Percentiles rank a stretch among this genome's conserved stretches.
Evolutionary conservation across 1,140 invertebrate species (phyloP).

Genomic region (Lethrus apterus): DNA sequence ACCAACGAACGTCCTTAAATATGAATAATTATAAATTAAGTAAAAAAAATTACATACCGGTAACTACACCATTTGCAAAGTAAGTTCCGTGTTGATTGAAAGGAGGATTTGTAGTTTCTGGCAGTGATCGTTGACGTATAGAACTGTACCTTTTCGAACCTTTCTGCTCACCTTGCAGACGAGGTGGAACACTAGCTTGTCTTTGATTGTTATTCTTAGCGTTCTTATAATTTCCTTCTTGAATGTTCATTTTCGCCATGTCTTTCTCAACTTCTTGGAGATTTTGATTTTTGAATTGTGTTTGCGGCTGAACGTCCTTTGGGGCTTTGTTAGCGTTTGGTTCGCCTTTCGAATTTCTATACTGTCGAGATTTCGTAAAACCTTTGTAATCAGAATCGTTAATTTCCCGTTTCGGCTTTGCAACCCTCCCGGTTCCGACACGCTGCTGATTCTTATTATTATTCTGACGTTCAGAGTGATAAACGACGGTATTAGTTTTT

Average conservation of each 20-base stretch:
- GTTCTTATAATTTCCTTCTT: slow-evolving; percentile 34
- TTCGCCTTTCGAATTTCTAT: slow-evolving; percentile 24
- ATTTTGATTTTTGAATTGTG: slow-evolving; percentile 29
- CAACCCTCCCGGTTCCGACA: slow-evolving; percentile 31
- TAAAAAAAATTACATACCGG: not conserved
- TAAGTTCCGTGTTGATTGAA: slow-evolving; percentile 24
- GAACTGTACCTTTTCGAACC: slow-evolving; percentile 50
- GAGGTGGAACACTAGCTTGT: slow-evolving; percentile 43
- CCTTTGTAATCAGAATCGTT: slow-evolving; percentile 36
- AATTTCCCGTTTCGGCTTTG: slow-evolving; percentile 32
- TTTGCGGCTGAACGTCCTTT: slow-evolving; percentile 41
- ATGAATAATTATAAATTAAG: not conserved
- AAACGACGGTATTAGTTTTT: too few species aligned
- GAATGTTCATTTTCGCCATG: slow-evolving; percentile 44
- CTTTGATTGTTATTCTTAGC: slow-evolving; percentile 35
- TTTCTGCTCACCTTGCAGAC: slow-evolving; percentile 43
- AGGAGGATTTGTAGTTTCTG: slow-evolving; percentile 33
- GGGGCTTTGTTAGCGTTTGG: slow-evolving; percentile 23
- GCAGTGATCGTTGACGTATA: slow-evolving; percentile 45
- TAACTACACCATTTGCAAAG: slow-evolving; percentile 33
- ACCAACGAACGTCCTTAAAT: not conserved
- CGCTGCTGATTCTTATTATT: slow-evolving; percentile 2
- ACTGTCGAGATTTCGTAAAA: slow-evolving; percentile 35
- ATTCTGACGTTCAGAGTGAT: too few species aligned
- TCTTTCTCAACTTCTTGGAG: slow-evolving; percentile 44